These are phyloP conservation scores for Colaptes auratus DNA, from an alignment of 2,113 vertebrate species.

Conservation along the genomic window DNA sequence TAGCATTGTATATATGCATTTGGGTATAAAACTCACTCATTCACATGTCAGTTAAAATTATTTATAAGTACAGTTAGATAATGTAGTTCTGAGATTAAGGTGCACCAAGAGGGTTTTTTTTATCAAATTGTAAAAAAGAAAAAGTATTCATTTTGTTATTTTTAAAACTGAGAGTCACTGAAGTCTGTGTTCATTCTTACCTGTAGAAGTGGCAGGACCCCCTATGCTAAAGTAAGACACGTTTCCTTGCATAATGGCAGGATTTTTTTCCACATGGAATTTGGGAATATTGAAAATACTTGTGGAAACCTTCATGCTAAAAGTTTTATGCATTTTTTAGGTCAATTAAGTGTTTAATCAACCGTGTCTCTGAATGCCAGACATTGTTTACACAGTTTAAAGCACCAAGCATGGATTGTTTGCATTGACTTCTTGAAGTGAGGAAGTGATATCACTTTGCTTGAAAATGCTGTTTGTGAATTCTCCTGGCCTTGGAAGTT, in stretches of 20 bases:
- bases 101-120: neutral
- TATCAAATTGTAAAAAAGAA: neutral
- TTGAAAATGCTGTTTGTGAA: neutral
- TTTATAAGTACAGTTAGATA: neutral
- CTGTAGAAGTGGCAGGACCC: neutral
- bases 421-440: neutral
- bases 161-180: neutral
- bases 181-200: neutral
- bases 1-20: fast-evolving
- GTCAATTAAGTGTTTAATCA: neutral
- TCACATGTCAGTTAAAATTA: neutral
- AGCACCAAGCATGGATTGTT: neutral
- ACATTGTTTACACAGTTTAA: neutral
- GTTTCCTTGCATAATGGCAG: neutral
- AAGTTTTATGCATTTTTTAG: neutral
- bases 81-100: neutral
- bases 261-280: neutral
- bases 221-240: too few species aligned
- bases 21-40: neutral
- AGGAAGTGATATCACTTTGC: neutral
- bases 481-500: neutral
- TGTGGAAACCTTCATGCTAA: neutral
- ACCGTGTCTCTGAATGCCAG: neutral
- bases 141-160: neutral
- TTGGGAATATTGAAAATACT: neutral